Conservation (phyloP, 2,797 vertebrate genomes). For the Crax fasciolata region DNA sequence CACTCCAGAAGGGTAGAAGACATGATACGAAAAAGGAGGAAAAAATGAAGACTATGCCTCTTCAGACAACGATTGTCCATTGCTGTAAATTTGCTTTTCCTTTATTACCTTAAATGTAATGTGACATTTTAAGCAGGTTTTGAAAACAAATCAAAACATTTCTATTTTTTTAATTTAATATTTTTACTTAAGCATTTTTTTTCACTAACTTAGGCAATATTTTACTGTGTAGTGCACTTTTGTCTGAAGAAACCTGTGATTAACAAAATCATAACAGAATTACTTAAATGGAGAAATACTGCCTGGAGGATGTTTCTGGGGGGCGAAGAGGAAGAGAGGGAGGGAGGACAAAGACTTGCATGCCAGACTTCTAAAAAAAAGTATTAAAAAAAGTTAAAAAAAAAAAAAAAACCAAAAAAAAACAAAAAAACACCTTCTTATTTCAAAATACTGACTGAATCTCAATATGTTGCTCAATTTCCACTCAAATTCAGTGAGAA, state of each 20-base stretch:
- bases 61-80: background rate
- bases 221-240: background rate
- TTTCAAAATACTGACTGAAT: constrained; percentile 8
- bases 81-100: background rate
- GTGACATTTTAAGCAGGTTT: background rate
- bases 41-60: background rate
- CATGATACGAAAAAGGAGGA: background rate
- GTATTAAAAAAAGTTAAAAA: too few species aligned
- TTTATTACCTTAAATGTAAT: background rate
- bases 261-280: background rate
- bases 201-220: background rate
- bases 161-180: background rate
- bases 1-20: background rate
- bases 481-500: background rate
- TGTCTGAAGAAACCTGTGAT: background rate
- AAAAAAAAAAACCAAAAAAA: too few species aligned
- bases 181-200: background rate
- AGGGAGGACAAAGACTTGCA: background rate
- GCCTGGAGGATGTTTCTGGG: background rate
- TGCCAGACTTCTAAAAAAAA: background rate
- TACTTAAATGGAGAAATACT: background rate
- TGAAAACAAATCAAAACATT: background rate
- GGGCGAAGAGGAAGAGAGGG: background rate
- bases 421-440: background rate
- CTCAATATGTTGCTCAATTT: background rate